Base-by-base conservation (phyloP, 2,797 vertebrate species). In the Arrhamphus sclerolepis region DNA sequence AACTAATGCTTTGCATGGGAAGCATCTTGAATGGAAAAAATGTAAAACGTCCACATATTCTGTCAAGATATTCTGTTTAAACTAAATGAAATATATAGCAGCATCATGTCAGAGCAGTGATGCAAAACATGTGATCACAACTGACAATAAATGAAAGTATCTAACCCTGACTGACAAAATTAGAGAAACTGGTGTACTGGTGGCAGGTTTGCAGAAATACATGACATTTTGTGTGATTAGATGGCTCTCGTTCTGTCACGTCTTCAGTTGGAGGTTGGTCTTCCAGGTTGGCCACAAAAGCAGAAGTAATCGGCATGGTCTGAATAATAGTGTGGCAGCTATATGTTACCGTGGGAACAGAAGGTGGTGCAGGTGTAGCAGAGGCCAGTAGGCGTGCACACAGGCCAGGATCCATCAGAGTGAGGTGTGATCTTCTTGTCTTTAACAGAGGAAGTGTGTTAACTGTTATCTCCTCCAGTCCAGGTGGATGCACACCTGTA, bases 401-500 rank as follows among this genome's bases (percentile, higher is more conserved):
- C 49, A 55, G 57, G 29, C 47, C 56, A 54, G 47, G 62, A 59
- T 75, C 38, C 48, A 62, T 18, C 24, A 62, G 64, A 59, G 42
- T 47, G 46, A 62, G 56, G 49, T 52, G 38, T 44, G 34, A 50
- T 61, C 39, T 2, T 61, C 39, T 16, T 17, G 50, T 60, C 51
- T 57, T 14, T 43, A 47, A 43, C 26, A 40, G 63, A 59, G 66
- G 66, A 76, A 71, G 58, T 18, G 39, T 6, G 47, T 29, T 56
- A 40, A 47, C 69, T 63, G 70, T 74, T 56, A 79, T 75, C 42
- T 57, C 47, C 50, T 60, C 19, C 69, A 70, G 63, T 70, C 62
- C 67, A 80, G 77, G 66, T 80, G 74, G 61, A 49, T 22, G 57
- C 68, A 86, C 84, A 89, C 84, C 82, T 78, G 82, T 74, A 56